Base-by-base conservation (phyloP, 1,140 invertebrate genomes). In the Cotesia chilonis region DNA sequence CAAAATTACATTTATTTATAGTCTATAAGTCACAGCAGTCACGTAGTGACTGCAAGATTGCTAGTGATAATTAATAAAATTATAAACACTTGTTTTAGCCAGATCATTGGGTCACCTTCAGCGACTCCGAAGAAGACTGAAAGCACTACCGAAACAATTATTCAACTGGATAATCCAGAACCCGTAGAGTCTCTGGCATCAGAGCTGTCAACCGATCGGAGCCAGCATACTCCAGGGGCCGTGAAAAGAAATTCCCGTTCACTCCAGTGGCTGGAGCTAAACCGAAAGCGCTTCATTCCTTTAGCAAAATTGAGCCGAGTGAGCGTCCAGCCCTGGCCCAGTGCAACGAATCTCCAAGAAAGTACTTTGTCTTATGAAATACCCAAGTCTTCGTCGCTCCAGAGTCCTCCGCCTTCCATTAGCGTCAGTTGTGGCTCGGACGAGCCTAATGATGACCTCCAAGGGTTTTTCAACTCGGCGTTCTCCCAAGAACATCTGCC, bases 11-110 rank as follows among this genome's bases (percentile, higher is more conserved):
- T 17, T 17, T 17, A 17, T 17, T 17, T 17, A 17, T 17, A 17
- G 0, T 17, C 17, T 17, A 17, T 1, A 17, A 17, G 17, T 17
- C 17, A 17, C 17, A 17, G 17, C 1, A 17, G 17, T 0, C 17
- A 17, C 17, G 0, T 17, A 17, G 17, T 17, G 17, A 17, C 17
- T 17, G 17, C 17, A 17, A 17, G 17, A 1, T 17, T 17, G 17
- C 17, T 17, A 17, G 17, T 17, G 17, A 17, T 17, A 17, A 17
- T 17, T 17, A 54, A 65, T 66, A 3, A 55, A 64, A 38, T 35
- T 37, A 17, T 37, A 12, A 59, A 17, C 35, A 78, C 85, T 86
- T 85, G 84, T 84, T 87, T 78, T 79, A 86, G 85, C 82, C 85
- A 87, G 85, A 85, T 84, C 77, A 83, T 78, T 77, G 76, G 74